Evolutionary conservation across 2,797 vertebrate genomes (phyloP).

Genomic region (Acomys russatus): DNA sequence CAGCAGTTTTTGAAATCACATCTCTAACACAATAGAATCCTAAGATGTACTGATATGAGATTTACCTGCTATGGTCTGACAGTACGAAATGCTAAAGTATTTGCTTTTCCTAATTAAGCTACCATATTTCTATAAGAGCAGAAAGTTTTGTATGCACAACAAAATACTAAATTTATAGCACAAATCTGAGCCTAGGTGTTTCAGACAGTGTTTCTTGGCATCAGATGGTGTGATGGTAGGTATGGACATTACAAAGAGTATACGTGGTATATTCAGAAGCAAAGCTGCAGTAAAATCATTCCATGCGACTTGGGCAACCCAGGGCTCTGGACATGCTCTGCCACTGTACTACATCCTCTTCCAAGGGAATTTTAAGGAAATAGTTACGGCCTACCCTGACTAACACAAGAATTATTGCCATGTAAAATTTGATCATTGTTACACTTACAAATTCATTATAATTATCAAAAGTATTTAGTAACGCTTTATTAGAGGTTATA

Average conservation of each 20-base stretch:
- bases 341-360: neutral
- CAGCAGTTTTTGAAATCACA: neutral
- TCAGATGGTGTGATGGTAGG: neutral
- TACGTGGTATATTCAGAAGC: neutral
- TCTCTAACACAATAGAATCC: neutral
- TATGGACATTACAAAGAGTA: neutral
- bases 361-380: neutral
- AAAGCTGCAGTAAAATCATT: neutral
- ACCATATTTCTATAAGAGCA: neutral
- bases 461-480: slow-evolving; percentile 61
- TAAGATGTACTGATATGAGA: neutral
- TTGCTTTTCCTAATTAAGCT: neutral
- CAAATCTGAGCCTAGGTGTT: neutral
- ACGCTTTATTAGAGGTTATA: slow-evolving; percentile 34
- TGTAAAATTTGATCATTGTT: slow-evolving; percentile 48
- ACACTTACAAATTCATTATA: neutral
- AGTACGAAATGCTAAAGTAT: neutral
- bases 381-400: slow-evolving; percentile 11
- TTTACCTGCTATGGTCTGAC: neutral
- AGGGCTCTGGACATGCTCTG: too few relatives aligned
- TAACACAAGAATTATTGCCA: slow-evolving; percentile 20
- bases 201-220: neutral
- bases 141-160: neutral
- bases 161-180: neutral
- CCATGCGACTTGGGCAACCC: neutral